Percentiles rank a stretch among this genome's conserved stretches.
phyloP scores from a whole-genome alignment of 2,888 invertebrate genomes.

The Chydorus sphaericus region DNA sequence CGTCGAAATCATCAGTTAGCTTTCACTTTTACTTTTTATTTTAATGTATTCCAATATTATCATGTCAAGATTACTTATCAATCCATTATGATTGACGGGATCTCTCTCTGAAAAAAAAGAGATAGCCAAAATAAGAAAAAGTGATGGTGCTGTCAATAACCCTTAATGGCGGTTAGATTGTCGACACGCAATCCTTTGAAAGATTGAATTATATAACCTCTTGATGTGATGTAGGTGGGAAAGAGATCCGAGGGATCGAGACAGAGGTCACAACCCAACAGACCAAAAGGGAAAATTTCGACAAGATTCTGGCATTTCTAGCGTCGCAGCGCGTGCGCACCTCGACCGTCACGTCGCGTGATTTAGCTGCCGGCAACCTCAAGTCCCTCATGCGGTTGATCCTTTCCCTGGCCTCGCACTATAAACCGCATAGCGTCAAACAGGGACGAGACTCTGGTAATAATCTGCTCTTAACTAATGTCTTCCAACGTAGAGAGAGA shows the following conservation, averaged over 20 bases:
- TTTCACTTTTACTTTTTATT: neutral
- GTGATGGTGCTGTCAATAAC: too few species aligned
- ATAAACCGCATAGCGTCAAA: slow-evolving; percentile 26
- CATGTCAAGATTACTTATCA: too few species aligned
- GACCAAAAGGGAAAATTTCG: slow-evolving; percentile 30
- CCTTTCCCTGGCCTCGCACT: slow-evolving; percentile 33
- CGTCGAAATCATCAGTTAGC: slow-evolving; percentile 30
- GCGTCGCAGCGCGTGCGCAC: slow-evolving; percentile 27
- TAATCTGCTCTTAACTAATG: too few species aligned
- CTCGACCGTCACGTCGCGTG: slow-evolving; percentile 24
- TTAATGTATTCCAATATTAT: too few species aligned
- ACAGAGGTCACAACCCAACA: slow-evolving; percentile 24
- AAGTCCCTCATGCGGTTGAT: slow-evolving; percentile 34
- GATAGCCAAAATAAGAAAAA: too few species aligned
- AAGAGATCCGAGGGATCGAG: slow-evolving; percentile 26
- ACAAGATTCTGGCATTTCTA: slow-evolving; percentile 31
- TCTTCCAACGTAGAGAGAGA: too few species aligned
- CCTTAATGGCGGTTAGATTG: too few species aligned
- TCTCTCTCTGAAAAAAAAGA: too few species aligned
- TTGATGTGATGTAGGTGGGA: slow-evolving; percentile 26
- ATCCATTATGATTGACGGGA: too few species aligned
- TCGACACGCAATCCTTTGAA: neutral
- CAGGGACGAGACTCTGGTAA: slow-evolving; percentile 13
- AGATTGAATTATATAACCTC: too few species aligned
- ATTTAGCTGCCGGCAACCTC: slow-evolving; percentile 29